These are phyloP conservation scores for Thyatira batis DNA, from an alignment of 2,888 invertebrate species.

Conservation along the genomic window DNA sequence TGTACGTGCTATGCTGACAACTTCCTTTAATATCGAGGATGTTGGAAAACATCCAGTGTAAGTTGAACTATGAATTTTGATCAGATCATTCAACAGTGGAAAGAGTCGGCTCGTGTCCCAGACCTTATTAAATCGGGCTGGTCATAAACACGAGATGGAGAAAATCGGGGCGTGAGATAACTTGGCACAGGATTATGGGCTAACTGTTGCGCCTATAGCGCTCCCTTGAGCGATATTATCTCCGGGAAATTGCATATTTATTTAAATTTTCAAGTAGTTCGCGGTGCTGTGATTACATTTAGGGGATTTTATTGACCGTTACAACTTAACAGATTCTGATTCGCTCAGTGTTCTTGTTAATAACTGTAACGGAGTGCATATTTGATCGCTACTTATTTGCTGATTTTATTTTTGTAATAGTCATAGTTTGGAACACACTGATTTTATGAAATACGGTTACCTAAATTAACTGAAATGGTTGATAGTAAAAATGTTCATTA, in stretches of 20 bases:
- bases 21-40: neutral
- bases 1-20: neutral
- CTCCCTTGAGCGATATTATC: conserved; percentile 36
- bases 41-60: conserved; percentile 9
- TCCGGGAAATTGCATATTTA: conserved; percentile 49
- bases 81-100: conserved; percentile 10
- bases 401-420: too few species aligned
- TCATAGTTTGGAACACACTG: too few species aligned
- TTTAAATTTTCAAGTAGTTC: conserved; percentile 44
- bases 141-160: conserved; percentile 25
- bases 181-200: conserved; percentile 48
- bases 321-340: neutral
- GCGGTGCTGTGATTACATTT: conserved; percentile 30
- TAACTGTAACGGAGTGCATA: neutral
- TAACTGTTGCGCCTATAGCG: conserved; percentile 66
- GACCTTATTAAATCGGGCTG: conserved; percentile 21
- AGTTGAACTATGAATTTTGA: conserved; percentile 16
- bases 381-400: too few species aligned
- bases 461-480: too few species aligned
- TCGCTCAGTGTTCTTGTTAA: neutral
- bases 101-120: conserved; percentile 10
- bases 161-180: conserved; percentile 30
- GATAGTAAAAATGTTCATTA: too few species aligned
- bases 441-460: too few species aligned
- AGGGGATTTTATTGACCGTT: conserved; percentile 13